Conservation (phyloP, 2,888 invertebrate genomes). For the Ditylenchus weischeri region DNA sequence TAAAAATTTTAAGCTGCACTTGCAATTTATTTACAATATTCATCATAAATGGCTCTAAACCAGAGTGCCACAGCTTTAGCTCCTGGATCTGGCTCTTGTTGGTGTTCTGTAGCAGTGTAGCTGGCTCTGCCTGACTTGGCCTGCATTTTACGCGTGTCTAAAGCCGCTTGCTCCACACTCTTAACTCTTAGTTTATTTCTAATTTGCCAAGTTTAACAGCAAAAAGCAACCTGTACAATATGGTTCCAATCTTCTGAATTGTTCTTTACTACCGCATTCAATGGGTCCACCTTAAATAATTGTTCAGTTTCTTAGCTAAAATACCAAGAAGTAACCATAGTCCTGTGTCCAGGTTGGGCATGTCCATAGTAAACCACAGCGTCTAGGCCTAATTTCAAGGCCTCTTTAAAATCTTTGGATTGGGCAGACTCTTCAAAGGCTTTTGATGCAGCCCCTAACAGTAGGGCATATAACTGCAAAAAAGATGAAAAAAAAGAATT, state of each 20-base stretch:
- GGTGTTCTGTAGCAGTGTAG: conserved; percentile 44
- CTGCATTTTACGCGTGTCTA: conserved; percentile 40
- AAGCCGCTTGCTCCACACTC: conserved; percentile 40
- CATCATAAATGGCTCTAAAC: conserved; percentile 39
- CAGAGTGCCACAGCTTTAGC: conserved; percentile 46
- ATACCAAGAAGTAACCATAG: conserved; percentile 66
- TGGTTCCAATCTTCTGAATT: conserved; percentile 16
- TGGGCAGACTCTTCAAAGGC: conserved; percentile 24
- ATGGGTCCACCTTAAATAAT: conserved; percentile 34
- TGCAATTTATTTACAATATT: neutral
- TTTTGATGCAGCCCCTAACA: conserved; percentile 39
- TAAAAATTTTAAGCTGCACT: too few species aligned
- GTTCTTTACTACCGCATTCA: conserved; percentile 35
- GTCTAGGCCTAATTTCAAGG: conserved; percentile 35
- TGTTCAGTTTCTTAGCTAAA: neutral
- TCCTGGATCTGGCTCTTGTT: conserved; percentile 48
- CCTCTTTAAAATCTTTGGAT: conserved; percentile 18
- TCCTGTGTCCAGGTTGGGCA: conserved; percentile 73
- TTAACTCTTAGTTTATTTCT: conserved; percentile 14
- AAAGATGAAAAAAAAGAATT: neutral
- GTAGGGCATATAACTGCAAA: conserved; percentile 48
- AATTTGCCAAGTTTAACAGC: too few species aligned
- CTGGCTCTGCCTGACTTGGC: conserved; percentile 48
- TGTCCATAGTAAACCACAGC: conserved; percentile 67
- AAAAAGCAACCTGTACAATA: conserved; percentile 24